Percentiles rank a stretch among this genome's conserved stretches.
phyloP scores from a whole-genome alignment of 2,797 vertebrate species.

The Sternotherus odoratus region DNA sequence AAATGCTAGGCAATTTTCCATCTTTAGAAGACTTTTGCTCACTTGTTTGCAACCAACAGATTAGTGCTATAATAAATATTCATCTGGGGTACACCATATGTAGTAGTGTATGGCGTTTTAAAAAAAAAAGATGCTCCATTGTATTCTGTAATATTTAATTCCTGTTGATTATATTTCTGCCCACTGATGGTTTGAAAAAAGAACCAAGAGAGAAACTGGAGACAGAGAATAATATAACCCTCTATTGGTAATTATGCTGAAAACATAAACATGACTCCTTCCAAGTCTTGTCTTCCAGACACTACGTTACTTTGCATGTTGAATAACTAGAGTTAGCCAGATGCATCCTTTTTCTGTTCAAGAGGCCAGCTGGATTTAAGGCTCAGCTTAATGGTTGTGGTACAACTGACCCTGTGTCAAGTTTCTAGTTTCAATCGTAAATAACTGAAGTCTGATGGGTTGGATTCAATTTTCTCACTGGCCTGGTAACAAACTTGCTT shows the following conservation, averaged over 20 bases:
- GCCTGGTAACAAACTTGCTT: neutral
- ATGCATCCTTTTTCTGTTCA: slow-evolving; percentile 14
- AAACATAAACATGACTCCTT: slow-evolving; percentile 37
- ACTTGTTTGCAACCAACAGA: slow-evolving; percentile 58
- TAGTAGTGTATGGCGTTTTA: neutral
- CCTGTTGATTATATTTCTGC: slow-evolving; percentile 9
- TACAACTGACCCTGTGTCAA: slow-evolving; percentile 41
- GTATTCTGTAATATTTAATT: neutral
- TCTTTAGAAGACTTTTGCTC: slow-evolving; percentile 38
- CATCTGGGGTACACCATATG: neutral
- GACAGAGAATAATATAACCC: slow-evolving; percentile 37
- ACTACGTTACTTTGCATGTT: slow-evolving; percentile 22
- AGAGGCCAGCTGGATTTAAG: slow-evolving; percentile 58
- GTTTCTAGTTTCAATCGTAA: slow-evolving; percentile 23
- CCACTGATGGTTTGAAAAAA: slow-evolving; percentile 42
- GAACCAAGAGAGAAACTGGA: slow-evolving; percentile 51
- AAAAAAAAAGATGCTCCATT: neutral
- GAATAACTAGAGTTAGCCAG: slow-evolving; percentile 39
- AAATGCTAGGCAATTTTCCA: slow-evolving; percentile 41
- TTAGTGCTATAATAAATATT: slow-evolving; percentile 48
- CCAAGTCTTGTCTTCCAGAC: slow-evolving; percentile 26
- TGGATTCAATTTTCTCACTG: slow-evolving; percentile 35
- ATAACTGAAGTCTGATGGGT: slow-evolving; percentile 26
- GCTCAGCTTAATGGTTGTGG: neutral
- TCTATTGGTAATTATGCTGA: slow-evolving; percentile 55